Conservation (phyloP, 2,113 vertebrate species). For the Apeltes quadracus region DNA sequence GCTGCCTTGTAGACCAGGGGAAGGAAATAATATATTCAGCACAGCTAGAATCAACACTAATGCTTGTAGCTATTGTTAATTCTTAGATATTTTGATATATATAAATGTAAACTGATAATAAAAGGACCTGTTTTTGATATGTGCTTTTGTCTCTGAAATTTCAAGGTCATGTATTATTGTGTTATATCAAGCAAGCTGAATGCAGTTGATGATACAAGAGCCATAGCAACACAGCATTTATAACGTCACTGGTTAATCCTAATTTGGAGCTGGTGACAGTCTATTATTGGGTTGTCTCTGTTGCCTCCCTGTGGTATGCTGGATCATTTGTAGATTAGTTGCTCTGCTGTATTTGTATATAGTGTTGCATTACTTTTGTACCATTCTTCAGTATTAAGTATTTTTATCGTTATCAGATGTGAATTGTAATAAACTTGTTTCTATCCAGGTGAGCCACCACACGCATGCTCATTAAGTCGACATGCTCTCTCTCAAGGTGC, state of each 20-base stretch:
- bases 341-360: background rate
- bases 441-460: constrained; percentile 58
- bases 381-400: background rate
- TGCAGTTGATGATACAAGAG: background rate
- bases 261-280: background rate
- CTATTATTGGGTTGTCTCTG: constrained; percentile 27
- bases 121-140: constrained; percentile 61
- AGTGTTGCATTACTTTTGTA: background rate
- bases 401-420: no score
- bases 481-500: constrained; percentile 19
- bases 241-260: background rate
- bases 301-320: constrained; percentile 45
- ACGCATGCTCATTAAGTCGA: constrained; percentile 25
- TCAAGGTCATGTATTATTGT: background rate
- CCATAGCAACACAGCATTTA: background rate
- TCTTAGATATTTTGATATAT: constrained; percentile 77
- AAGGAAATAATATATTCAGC: constrained; percentile 35
- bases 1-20: constrained; percentile 57
- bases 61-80: constrained; percentile 61
- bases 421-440: background rate
- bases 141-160: constrained; percentile 27
- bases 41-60: constrained; percentile 41
- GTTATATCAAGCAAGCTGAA: constrained; percentile 3
- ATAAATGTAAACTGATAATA: constrained; percentile 65
- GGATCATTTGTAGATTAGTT: background rate